Conservation (phyloP, 2,797 vertebrate genomes). For the Pyrrhura leucotis region DNA sequence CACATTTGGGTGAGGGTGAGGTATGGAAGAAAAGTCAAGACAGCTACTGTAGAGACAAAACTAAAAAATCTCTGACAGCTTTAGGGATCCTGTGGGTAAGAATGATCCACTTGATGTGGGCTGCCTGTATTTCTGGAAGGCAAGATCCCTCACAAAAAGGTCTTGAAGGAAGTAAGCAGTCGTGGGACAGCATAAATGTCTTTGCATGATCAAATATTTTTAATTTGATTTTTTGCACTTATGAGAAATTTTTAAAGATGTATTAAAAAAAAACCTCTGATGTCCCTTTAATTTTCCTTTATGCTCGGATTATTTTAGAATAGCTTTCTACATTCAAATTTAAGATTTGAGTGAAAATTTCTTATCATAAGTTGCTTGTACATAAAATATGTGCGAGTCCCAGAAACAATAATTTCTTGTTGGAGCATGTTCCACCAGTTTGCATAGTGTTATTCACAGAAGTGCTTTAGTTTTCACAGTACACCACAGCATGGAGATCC, state of each 20-base stretch:
- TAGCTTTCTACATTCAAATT: background rate
- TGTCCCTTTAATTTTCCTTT: background rate
- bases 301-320: background rate
- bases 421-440: background rate
- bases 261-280: background rate
- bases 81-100: background rate
- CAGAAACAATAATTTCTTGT: background rate
- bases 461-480: background rate
- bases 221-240: background rate
- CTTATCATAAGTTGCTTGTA: background rate
- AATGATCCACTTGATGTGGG: background rate
- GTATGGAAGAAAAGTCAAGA: background rate
- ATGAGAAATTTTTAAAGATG: rapidly evolving
- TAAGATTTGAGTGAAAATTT: background rate
- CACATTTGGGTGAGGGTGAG: background rate
- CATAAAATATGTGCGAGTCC: background rate
- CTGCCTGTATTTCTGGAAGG: background rate
- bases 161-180: background rate
- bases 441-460: background rate
- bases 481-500: background rate
- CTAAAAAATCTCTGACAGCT: background rate
- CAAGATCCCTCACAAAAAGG: background rate
- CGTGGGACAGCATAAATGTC: background rate
- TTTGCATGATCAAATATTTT: background rate
- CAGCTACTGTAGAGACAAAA: background rate